These are phyloP conservation scores for Panagrolaimus sp. DNA, from an alignment of 1,140 invertebrate species.

Conservation along the genomic window DNA sequence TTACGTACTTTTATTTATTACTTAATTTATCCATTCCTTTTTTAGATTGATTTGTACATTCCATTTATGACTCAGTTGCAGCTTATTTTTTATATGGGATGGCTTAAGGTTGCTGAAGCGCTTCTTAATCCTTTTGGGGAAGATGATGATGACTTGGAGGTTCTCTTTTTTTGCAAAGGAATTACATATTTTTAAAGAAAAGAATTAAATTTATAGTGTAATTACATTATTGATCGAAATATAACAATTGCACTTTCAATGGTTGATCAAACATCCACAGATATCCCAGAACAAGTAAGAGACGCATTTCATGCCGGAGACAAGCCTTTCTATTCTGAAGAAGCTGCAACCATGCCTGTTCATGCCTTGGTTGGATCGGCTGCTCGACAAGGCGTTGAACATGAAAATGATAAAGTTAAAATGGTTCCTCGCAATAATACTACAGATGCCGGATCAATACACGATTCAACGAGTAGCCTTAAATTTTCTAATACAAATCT, in stretches of 20 bases:
- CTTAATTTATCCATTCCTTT: not conserved
- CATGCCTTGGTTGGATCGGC: slow-evolving; percentile 34
- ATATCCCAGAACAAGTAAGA: slow-evolving; percentile 21
- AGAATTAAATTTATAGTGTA: slow-evolving; percentile 31
- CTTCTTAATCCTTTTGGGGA: slow-evolving; percentile 32
- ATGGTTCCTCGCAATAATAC: slow-evolving; percentile 4
- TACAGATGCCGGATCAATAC: no score
- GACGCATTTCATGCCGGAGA: slow-evolving; percentile 16
- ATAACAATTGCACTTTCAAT: slow-evolving; percentile 32
- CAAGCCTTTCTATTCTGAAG: slow-evolving; percentile 31
- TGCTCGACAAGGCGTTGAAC: not conserved
- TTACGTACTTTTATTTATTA: not conserved
- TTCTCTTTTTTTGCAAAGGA: no score
- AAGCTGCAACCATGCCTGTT: slow-evolving; percentile 22
- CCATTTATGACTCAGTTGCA: slow-evolving; percentile 49
- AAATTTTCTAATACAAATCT: not conserved
- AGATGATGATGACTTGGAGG: slow-evolving; percentile 32
- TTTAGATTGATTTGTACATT: slow-evolving; percentile 41
- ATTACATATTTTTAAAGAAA: no score
- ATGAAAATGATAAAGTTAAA: slow-evolving; percentile 13
- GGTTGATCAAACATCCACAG: slow-evolving; percentile 24
- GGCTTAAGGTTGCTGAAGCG: slow-evolving; percentile 40
- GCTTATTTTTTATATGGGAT: slow-evolving; percentile 46
- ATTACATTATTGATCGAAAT: slow-evolving; percentile 35
- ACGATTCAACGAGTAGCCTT: not conserved